Percentiles rank a stretch among this genome's conserved stretches.
These are phyloP conservation scores for Vicugna pacos DNA, from an alignment of 2,113 vertebrate genomes.

Conservation along the genomic window DNA sequence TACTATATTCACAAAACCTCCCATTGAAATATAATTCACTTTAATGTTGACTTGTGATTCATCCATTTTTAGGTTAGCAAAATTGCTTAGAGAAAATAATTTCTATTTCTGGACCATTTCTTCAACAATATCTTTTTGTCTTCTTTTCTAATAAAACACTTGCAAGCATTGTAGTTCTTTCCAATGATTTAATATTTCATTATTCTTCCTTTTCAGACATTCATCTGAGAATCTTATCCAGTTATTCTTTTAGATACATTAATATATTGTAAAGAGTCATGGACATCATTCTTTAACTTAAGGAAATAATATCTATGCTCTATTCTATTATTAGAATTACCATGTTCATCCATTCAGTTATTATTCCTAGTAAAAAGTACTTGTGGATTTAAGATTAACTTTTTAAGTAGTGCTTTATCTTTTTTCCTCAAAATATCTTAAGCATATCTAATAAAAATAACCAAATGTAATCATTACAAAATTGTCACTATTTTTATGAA, in stretches of 20 bases:
- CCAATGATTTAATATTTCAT: neutral
- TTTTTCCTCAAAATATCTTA: neutral
- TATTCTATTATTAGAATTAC: neutral
- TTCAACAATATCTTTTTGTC: neutral
- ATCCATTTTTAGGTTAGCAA: neutral
- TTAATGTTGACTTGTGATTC: neutral
- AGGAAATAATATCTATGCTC: neutral
- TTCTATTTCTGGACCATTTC: slow-evolving; percentile 29
- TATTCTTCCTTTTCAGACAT: neutral
- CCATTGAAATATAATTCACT: neutral
- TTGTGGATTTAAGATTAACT: neutral
- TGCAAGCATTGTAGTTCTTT: neutral
- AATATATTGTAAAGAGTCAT: neutral
- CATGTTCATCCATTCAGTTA: neutral
- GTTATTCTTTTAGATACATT: neutral
- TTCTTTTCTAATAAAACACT: neutral
- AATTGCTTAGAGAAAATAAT: slow-evolving; percentile 19
- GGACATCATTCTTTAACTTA: neutral
- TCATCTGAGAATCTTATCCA: neutral
- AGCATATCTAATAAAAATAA: neutral
- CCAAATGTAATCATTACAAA: neutral
- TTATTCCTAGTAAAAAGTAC: neutral
- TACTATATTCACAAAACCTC: neutral
- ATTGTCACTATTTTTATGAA: neutral
- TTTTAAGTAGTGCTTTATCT: neutral